phyloP scores from a whole-genome alignment of 1,140 invertebrate genomes.

The Zaprionus taronus region DNA sequence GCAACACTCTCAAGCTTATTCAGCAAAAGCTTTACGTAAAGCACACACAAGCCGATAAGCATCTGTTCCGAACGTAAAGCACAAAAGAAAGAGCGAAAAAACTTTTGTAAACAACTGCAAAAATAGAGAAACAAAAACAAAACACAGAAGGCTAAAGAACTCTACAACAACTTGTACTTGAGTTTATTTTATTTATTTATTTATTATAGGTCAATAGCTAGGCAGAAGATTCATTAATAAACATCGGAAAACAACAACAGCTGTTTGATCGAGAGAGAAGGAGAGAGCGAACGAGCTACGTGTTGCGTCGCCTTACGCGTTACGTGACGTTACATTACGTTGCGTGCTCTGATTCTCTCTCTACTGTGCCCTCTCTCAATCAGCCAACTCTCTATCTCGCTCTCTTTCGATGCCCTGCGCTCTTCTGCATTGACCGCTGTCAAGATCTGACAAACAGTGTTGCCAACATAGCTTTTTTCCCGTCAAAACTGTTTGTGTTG shows the following conservation, averaged over 20 bases:
- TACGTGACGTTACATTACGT: constrained; percentile 5
- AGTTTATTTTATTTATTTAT: constrained; percentile 2
- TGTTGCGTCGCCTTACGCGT: neutral
- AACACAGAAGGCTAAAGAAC: neutral
- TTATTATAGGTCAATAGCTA: neutral
- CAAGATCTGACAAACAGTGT: constrained; percentile 9
- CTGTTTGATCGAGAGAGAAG: constrained; percentile 27
- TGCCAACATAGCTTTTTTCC: no score
- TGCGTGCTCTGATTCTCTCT: neutral
- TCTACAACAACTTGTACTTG: neutral
- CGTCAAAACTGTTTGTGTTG: no score
- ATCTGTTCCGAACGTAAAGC: constrained; percentile 2
- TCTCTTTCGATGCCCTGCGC: constrained; percentile 20
- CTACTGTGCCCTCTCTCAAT: neutral
- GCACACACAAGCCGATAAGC: neutral
- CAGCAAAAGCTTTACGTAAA: constrained; percentile 48
- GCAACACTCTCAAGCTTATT: constrained; percentile 34
- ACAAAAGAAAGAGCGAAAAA: neutral
- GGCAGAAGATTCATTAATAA: constrained; percentile 4
- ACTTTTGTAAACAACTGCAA: constrained; percentile 27
- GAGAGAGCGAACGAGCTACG: neutral
- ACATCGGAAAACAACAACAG: constrained; percentile 29
- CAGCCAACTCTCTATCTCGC: neutral
- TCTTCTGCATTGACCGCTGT: neutral
- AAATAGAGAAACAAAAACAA: neutral